These are phyloP conservation scores for Okapia johnstoni DNA, from an alignment of 2,113 vertebrate genomes.

Conservation along the genomic window DNA sequence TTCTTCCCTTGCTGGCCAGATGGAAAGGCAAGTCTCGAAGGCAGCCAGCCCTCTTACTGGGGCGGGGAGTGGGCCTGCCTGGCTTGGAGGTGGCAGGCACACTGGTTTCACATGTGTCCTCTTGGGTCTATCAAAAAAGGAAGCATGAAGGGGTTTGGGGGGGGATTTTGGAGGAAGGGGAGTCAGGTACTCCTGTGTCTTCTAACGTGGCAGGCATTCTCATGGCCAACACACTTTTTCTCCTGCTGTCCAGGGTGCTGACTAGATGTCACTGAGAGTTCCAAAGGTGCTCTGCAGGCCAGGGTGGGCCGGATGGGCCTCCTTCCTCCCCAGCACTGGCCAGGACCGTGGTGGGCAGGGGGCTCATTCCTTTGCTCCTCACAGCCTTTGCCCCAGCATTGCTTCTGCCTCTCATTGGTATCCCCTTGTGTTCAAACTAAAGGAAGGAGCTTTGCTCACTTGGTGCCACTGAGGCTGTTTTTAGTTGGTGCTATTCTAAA, in stretches of 20 bases:
- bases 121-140: conserved; percentile 18
- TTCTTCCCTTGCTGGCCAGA: conserved; percentile 42
- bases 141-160: not conserved
- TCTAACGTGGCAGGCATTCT: not conserved
- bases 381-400: not conserved
- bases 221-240: not conserved
- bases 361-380: not conserved
- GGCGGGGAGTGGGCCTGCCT: not conserved
- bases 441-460: conserved; percentile 47
- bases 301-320: not conserved
- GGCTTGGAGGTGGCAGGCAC: not conserved
- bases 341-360: not conserved
- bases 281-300: not conserved
- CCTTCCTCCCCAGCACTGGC: not conserved
- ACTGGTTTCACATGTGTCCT: not conserved
- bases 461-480: conserved; percentile 53
- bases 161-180: not conserved
- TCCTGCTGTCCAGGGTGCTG: conserved; percentile 28
- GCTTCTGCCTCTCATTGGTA: not conserved
- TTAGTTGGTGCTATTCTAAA: conserved; percentile 76
- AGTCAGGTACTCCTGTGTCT: not conserved
- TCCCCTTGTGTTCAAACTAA: conserved; percentile 3
- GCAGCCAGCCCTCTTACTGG: not conserved
- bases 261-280: not conserved
- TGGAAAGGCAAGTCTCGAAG: not conserved